Base-by-base conservation (phyloP, 2,113 vertebrate genomes). In the Baryphthengus martii region DNA sequence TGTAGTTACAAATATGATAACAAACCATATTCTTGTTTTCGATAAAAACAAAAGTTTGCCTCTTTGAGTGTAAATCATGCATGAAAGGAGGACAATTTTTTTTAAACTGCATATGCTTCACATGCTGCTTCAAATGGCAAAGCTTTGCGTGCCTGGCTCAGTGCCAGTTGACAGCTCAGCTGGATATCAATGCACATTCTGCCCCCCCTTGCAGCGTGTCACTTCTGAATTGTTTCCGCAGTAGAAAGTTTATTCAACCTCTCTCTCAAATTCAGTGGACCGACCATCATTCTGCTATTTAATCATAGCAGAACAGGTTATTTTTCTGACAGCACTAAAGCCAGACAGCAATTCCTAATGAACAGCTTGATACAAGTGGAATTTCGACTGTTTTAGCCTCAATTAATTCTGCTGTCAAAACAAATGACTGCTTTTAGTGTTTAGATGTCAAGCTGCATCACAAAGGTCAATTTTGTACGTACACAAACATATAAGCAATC, bases 391-490 rank as follows among this genome's bases (percentile, higher is more conserved):
- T 98, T 99, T 98, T 98, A 98, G 98, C 98, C 97, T 99, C 98
- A 99, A 99, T 99, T 99, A 99, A 99, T 98, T 98, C 98, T 98
- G 98, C 98, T 99, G 98, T 99, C 98, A 99, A 98, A 99, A 99
- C 98, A 99, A 99, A 98, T 98, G 98, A 98, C 87, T 98, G 97
- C 96, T 98, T 97, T 98, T 98, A 98, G 97, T 97, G 96, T 96
- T 97, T 88, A 96, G 96, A 98, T 95, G 92, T 98, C 96, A 97
- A 95, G 97, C 97, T 98, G 96, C 98, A 98, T 98, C 98, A 98
- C 95, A 97, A 98, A 98, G 98, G 98, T 98, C 98, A 98, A 97
- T 95, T 96, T 95, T 98, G 96, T 98, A 97, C 87, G 73, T 97
- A 98, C 93, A 97, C 97, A 98, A 98, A 97, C 94, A 98, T 84